Evolutionary conservation across 2,113 vertebrate species (phyloP).

Genomic region (Paedocypris sp.): DNA sequence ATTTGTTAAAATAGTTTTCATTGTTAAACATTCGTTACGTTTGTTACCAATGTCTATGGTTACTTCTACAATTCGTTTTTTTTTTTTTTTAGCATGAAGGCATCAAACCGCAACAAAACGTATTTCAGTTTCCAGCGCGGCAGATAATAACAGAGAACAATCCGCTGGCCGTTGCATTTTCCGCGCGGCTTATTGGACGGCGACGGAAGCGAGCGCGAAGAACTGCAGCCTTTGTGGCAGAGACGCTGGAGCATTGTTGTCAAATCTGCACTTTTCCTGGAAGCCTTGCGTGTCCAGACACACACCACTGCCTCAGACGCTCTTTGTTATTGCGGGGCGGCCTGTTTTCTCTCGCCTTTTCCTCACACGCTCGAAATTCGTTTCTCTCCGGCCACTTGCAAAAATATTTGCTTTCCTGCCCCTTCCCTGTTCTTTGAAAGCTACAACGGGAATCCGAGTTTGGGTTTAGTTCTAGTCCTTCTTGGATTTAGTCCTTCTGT

Average conservation of each 20-base stretch:
- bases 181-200: too few species aligned
- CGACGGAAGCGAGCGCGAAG: neutral
- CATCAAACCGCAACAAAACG: too few species aligned
- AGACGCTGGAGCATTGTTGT: neutral
- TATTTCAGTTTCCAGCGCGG: too few species aligned
- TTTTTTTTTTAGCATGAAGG: too few species aligned
- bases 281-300: conserved; percentile 11
- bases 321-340: conserved; percentile 22
- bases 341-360: conserved; percentile 13
- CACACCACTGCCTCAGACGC: neutral
- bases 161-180: too few species aligned
- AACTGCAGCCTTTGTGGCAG: neutral
- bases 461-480: too few species aligned
- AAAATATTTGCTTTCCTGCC: conserved; percentile 18
- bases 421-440: neutral
- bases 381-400: neutral
- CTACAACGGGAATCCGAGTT: too few species aligned
- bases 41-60: too few species aligned
- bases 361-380: neutral
- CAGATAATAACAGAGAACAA: too few species aligned
- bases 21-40: too few species aligned
- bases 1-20: too few species aligned
- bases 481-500: conserved; percentile 7
- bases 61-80: too few species aligned
- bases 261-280: neutral